Evolutionary conservation across 1,140 invertebrate species (phyloP).

Genomic region (Akabosia matsudoensis): DNA sequence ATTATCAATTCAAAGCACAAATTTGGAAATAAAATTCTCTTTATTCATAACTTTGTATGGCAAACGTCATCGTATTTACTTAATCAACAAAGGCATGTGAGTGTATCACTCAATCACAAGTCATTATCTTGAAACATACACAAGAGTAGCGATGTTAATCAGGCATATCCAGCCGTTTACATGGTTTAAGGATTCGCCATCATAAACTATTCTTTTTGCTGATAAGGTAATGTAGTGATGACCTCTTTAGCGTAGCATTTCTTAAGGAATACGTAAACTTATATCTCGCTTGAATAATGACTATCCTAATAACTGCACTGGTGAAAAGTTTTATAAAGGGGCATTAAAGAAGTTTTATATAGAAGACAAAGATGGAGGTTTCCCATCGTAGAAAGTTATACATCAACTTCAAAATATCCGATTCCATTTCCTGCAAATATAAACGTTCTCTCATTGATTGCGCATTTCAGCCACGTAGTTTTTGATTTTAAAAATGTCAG

Average conservation of each 20-base stretch:
- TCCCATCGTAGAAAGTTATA: too few species aligned
- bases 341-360: too few species aligned
- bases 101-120: neutral
- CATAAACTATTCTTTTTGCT: neutral
- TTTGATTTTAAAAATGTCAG: too few species aligned
- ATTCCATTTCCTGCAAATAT: conserved; percentile 47
- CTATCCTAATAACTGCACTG: too few species aligned
- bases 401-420: conserved; percentile 47
- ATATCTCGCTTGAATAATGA: too few species aligned
- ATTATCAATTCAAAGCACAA: too few species aligned
- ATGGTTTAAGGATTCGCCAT: conserved; percentile 13
- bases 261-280: neutral
- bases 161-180: neutral
- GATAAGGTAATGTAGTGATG: neutral
- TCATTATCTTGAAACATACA: neutral
- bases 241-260: neutral
- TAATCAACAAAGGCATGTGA: too few species aligned
- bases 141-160: neutral
- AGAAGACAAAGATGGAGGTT: too few species aligned
- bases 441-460: conserved; percentile 28
- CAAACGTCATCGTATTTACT: too few species aligned
- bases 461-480: neutral
- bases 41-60: too few species aligned
- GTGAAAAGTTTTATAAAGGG: too few species aligned
- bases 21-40: too few species aligned